These are phyloP conservation scores for Aspidoscelis tigris DNA, from an alignment of 2,113 vertebrate species.

Conservation along the genomic window DNA sequence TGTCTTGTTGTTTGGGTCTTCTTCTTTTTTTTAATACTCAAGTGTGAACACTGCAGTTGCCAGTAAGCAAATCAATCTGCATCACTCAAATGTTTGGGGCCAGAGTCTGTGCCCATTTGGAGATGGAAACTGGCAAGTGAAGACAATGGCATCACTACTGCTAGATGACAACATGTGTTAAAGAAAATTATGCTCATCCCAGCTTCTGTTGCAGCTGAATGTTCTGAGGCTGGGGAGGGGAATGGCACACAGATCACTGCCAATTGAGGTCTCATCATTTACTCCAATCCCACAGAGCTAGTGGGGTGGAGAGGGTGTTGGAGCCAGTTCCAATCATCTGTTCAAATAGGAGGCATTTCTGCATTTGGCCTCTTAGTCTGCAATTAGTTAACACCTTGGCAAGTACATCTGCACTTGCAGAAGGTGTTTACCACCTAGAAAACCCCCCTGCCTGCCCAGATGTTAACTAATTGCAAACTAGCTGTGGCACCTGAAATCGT, in stretches of 20 bases:
- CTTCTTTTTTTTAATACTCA: slow-evolving; percentile 3
- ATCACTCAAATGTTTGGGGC: slow-evolving; percentile 29
- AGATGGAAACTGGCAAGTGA: slow-evolving; percentile 32
- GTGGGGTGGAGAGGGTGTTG: background rate
- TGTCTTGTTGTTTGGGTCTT: background rate
- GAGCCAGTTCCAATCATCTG: background rate
- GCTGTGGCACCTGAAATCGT: too few species aligned
- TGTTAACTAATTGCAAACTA: too few species aligned
- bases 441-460: too few species aligned
- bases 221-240: slow-evolving; percentile 11
- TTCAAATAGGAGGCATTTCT: background rate
- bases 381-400: too few species aligned
- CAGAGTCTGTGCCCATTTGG: slow-evolving; percentile 28
- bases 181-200: background rate
- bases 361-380: too few species aligned
- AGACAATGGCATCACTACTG: slow-evolving; percentile 15
- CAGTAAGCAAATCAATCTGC: slow-evolving; percentile 32
- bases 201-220: slow-evolving; percentile 29
- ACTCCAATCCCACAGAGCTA: background rate
- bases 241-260: slow-evolving; percentile 21
- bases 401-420: too few species aligned
- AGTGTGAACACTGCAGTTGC: slow-evolving; percentile 11
- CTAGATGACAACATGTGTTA: slow-evolving; percentile 26
- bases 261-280: slow-evolving; percentile 17
- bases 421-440: too few species aligned